Evolutionary conservation across 2,113 vertebrate genomes (phyloP).

Genomic region (Protomyctophum bolini): DNA sequence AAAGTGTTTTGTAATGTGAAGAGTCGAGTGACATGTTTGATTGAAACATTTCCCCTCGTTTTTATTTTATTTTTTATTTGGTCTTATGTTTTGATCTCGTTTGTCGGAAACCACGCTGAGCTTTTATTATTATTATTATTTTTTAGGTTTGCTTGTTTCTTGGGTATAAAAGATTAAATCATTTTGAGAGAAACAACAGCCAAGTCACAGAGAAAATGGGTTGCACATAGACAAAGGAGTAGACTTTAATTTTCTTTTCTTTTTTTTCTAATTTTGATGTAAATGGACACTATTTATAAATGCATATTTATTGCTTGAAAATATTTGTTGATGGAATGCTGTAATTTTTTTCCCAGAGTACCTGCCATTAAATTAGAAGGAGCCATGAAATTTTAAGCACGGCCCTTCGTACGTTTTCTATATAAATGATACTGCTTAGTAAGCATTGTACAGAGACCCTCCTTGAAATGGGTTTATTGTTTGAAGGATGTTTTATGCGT

Average conservation of each 20-base stretch:
- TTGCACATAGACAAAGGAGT: slow-evolving; percentile 98
- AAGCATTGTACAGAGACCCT: slow-evolving; percentile 96
- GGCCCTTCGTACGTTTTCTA: slow-evolving; percentile 97
- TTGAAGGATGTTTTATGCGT: slow-evolving; percentile 92
- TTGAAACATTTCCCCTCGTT: slow-evolving; percentile 45
- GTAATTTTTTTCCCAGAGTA: slow-evolving; percentile 96
- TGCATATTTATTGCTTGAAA: slow-evolving; percentile 99
- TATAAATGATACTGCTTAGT: slow-evolving; percentile 97
- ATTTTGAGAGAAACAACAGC: slow-evolving; percentile 82
- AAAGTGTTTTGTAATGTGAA: slow-evolving; percentile 88
- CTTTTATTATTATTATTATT: slow-evolving; percentile 56
- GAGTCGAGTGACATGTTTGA: slow-evolving; percentile 82
- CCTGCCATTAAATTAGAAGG: slow-evolving; percentile 99
- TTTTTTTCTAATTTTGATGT: slow-evolving; percentile 94
- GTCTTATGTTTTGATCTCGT: slow-evolving; percentile 85
- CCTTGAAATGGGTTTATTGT: slow-evolving; percentile 94
- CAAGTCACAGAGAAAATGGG: slow-evolving; percentile 92
- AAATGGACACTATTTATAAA: slow-evolving; percentile 99
- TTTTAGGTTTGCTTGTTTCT: slow-evolving; percentile 62
- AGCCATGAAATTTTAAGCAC: slow-evolving; percentile 94
- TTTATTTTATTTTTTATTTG: slow-evolving; percentile 86
- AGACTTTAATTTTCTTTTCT: slow-evolving; percentile 89
- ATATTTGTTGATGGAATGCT: slow-evolving; percentile 99
- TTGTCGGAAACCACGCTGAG: slow-evolving; percentile 80
- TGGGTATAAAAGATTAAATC: slow-evolving; percentile 75